Conservation (phyloP, 2,888 invertebrate genomes). For the Drosophila mimica region DNA sequence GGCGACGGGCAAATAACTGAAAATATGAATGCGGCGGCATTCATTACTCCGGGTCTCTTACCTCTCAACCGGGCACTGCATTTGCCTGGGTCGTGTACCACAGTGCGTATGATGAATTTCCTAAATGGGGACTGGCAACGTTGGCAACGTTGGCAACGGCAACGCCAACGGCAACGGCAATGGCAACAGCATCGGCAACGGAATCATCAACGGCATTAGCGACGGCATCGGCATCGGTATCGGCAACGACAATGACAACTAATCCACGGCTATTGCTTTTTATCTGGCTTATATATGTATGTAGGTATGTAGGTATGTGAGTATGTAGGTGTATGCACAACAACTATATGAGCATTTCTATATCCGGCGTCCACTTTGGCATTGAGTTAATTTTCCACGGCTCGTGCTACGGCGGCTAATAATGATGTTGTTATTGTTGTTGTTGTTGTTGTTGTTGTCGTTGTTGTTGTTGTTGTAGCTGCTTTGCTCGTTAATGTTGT, state of each 20-base stretch:
- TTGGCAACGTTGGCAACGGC: constrained; percentile 13
- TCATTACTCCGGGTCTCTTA: constrained; percentile 44
- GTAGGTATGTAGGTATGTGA: not conserved
- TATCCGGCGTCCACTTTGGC: constrained; percentile 69
- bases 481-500: constrained; percentile 7
- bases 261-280: constrained; percentile 64
- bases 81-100: constrained; percentile 65
- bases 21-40: constrained; percentile 14
- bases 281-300: constrained; percentile 29
- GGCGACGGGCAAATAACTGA: constrained; percentile 21
- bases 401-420: constrained; percentile 29
- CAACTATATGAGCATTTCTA: constrained; percentile 46
- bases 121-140: constrained; percentile 53
- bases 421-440: constrained; percentile 7
- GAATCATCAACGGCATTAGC: constrained; percentile 5
- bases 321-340: constrained; percentile 15
- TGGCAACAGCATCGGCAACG: constrained; percentile 4
- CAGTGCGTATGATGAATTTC: constrained; percentile 75
- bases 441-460: constrained; percentile 2
- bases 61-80: constrained; percentile 66
- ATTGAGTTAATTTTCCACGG: constrained; percentile 72
- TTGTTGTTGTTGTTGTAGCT: not conserved
- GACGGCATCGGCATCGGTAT: constrained; percentile 19
- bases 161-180: constrained; percentile 4
- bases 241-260: constrained; percentile 30